Conservation (phyloP, 2,113 vertebrate species). For the Tyrannus savana region DNA sequence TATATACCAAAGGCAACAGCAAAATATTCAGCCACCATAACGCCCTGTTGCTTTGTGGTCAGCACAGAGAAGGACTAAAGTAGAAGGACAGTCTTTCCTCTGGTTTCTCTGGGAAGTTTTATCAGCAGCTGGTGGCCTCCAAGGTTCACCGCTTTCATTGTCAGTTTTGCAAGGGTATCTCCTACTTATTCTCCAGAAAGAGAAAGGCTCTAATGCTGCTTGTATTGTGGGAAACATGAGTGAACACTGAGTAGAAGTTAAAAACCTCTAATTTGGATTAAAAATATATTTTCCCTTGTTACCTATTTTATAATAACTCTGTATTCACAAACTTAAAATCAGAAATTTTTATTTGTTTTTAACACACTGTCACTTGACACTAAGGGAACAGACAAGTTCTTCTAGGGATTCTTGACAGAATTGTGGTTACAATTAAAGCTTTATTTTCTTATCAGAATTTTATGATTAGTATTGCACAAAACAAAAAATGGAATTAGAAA, state of each 20-base stretch:
- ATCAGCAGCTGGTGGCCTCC: neutral
- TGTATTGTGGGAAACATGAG: neutral
- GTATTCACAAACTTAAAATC: neutral
- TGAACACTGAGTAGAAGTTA: neutral
- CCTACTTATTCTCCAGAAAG: neutral
- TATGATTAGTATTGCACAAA: neutral
- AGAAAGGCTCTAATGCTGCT: neutral
- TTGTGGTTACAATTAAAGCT: neutral
- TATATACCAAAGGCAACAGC: rapidly evolving
- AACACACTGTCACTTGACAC: neutral
- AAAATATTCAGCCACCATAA: neutral
- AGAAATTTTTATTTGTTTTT: neutral
- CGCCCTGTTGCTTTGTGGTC: neutral
- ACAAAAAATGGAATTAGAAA: neutral
- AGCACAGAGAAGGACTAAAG: neutral
- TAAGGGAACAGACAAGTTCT: neutral
- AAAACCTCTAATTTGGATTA: neutral
- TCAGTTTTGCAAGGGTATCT: neutral
- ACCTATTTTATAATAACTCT: neutral
- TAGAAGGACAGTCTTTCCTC: neutral
- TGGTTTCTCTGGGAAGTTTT: neutral
- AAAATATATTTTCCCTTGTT: neutral
- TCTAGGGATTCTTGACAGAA: neutral
- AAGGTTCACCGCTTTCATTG: neutral
- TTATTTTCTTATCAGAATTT: neutral